Conservation (phyloP, 2,797 vertebrate genomes). For the Coracias cyanogaster region DNA sequence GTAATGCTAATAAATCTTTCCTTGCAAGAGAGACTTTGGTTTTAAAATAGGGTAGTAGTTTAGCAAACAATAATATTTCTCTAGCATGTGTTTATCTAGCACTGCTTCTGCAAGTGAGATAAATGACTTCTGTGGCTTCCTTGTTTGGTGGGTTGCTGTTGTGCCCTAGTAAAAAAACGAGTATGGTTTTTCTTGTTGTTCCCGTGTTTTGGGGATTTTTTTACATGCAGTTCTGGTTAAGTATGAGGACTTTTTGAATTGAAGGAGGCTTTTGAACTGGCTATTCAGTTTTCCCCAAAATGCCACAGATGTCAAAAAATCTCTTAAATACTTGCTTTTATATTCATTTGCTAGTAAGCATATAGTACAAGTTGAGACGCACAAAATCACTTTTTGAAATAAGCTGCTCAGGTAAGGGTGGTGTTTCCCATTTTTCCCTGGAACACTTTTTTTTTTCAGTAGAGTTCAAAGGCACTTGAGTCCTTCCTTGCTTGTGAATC, state of each 20-base stretch:
- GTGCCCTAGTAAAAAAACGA: not conserved
- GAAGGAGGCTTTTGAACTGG: not conserved
- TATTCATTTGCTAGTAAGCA: not conserved
- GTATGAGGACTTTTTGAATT: not conserved
- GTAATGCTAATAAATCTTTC: slow-evolving; percentile 75
- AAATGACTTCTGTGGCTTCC: not conserved
- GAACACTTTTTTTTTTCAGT: not conserved
- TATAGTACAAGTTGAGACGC: not conserved
- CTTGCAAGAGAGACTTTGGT: slow-evolving; percentile 51
- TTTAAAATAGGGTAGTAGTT: slow-evolving; percentile 34
- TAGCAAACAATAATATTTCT: slow-evolving; percentile 68
- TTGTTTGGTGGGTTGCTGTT: not conserved
- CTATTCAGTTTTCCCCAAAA: not conserved
- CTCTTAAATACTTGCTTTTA: not conserved
- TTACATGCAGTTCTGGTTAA: not conserved
- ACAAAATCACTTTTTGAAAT: not conserved
- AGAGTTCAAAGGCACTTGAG: not conserved
- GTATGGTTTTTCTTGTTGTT: not conserved
- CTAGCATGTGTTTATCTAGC: slow-evolving; percentile 3
- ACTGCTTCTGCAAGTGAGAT: slow-evolving; percentile 44
- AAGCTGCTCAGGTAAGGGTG: not conserved
- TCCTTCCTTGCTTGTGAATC: not conserved
- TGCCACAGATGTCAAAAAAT: not conserved
- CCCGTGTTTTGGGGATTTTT: not conserved
- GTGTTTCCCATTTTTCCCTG: not conserved